Conservation (phyloP, 2,797 vertebrate species). For the Pseudocheirus occidentalis region DNA sequence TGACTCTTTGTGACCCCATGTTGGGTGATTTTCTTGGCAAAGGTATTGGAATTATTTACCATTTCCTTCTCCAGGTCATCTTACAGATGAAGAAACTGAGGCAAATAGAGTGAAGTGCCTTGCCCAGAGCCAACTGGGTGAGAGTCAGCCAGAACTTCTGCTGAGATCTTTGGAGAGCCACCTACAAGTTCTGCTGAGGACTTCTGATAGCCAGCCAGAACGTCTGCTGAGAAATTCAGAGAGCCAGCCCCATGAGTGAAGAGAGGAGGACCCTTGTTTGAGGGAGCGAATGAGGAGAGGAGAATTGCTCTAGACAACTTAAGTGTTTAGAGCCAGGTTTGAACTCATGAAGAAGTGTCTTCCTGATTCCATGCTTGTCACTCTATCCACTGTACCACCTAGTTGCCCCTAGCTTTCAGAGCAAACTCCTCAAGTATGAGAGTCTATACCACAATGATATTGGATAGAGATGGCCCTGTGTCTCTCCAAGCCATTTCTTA, state of each 20-base stretch:
- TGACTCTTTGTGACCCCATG: neutral
- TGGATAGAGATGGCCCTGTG: neutral
- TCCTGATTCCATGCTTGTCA: neutral
- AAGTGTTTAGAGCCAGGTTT: neutral
- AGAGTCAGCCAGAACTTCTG: no score
- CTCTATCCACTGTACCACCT: neutral
- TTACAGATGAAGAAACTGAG: neutral
- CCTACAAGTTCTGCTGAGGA: no score
- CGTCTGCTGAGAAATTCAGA: no score
- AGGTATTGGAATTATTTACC: neutral
- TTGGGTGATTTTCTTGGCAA: neutral
- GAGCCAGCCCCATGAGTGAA: no score
- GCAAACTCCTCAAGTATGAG: neutral
- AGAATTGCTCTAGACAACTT: no score
- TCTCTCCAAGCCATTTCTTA: fast-evolving
- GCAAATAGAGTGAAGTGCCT: neutral
- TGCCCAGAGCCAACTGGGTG: no score
- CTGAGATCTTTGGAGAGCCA: no score
- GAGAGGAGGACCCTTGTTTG: no score
- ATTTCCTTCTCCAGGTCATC: neutral
- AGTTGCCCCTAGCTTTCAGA: neutral
- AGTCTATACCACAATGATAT: neutral
- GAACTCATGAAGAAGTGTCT: neutral
- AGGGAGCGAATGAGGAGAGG: no score
- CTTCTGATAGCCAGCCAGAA: no score